Evolutionary conservation across 30 jellyfish, hydroid and myxozoan species (phyloP), one percentile per base, ranked within the genome.

Genomic region (Turritopsis rubra): DNA sequence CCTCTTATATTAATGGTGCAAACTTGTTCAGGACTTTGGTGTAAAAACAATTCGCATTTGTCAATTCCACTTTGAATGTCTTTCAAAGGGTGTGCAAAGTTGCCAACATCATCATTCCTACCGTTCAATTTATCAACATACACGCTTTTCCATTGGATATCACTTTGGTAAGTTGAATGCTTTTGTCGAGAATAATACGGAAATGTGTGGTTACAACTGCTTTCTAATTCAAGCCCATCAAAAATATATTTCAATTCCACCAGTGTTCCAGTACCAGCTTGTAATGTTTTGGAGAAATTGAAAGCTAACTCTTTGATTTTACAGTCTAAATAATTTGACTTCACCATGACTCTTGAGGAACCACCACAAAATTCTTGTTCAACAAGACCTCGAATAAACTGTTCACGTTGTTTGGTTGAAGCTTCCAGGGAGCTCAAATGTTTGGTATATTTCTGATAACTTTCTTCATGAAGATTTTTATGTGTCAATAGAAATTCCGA

Each of bases 141-240:
- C 52, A 85, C 85, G 30, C 86, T 92, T 8, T 54, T 21, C 17
- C 29, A 7, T 3, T 66, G 17, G 17, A 26, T 41, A 41, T 72
- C 71, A 84, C 23, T 20, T 29, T 66, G 41, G 54, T 65, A 23
- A 27, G 72, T 7, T 77, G 90, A 65, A 72, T 70, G 52, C 41
- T 26, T 29, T 28, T 21, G 25, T 20, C 65, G 52, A 75, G 81
- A 0, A 85, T 88, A 0, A 83, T 80, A 8, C 92, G 29, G 65
- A 52, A 24, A 66, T 65, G 84, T 82, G 16, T 20, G 41, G 19
- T 72, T 91, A 60, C 99, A 93, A 23, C 84, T 81, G 31, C 88
- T 25, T 16, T 84, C 81, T 17, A 93, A 60, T 85, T 93, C 94
- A 71, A 93, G 88, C 29, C 95, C 99, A 83, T 93, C 97, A 21